A percentile compares a stretch with the other conserved stretches of the same genome.
Evolutionary conservation across 2,113 vertebrate genomes (phyloP).

Genomic region (Chionis minor): DNA sequence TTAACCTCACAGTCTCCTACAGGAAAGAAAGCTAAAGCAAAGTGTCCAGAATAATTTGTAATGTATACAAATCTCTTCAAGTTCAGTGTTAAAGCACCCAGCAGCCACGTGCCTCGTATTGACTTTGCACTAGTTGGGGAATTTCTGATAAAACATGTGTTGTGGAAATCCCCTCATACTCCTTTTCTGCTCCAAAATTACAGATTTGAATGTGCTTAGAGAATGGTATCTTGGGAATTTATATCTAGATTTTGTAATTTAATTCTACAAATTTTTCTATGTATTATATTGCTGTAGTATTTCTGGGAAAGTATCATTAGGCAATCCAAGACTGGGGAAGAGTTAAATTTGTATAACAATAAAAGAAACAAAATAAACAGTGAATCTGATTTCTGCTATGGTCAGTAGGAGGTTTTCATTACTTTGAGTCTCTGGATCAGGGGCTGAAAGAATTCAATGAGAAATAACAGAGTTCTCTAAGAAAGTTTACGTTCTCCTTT

Average conservation of each 20-base stretch:
- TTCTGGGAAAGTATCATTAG: neutral
- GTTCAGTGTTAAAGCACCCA: neutral
- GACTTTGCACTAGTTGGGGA: neutral
- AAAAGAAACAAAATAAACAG: neutral
- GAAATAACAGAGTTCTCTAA: neutral
- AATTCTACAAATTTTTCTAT: neutral
- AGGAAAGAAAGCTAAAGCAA: neutral
- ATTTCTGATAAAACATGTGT: neutral
- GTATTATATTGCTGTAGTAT: neutral
- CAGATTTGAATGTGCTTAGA: neutral
- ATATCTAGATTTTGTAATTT: neutral
- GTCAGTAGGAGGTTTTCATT: neutral
- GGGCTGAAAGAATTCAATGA: neutral
- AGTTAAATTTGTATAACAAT: neutral
- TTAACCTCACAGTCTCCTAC: neutral
- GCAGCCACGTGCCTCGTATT: neutral
- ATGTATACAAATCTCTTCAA: neutral
- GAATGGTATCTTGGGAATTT: neutral
- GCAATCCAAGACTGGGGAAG: neutral
- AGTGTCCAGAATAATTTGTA: neutral
- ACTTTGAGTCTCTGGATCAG: neutral
- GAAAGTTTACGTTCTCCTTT: neutral
- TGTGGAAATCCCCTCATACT: neutral
- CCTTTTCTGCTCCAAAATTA: neutral
- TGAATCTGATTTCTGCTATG: neutral